Evolutionary conservation across 2,888 invertebrate species (phyloP).

Genomic region (Zhuqinia jingwanae): DNA sequence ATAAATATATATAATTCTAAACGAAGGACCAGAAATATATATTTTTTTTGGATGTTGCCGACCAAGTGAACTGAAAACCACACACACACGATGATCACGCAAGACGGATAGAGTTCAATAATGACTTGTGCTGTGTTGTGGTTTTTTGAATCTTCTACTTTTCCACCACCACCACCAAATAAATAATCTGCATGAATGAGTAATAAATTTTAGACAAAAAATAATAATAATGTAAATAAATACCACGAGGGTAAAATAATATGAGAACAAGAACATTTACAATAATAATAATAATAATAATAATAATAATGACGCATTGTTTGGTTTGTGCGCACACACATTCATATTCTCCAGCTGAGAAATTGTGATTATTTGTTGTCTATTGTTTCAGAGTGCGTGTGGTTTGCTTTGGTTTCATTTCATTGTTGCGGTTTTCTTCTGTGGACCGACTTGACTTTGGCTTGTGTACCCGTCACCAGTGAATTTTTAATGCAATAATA

Average conservation of each 20-base stretch:
- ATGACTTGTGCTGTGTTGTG: neutral
- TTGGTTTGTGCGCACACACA: neutral
- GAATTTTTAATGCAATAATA: neutral
- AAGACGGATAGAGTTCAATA: neutral
- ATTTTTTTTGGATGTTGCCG: neutral
- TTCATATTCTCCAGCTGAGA: constrained; percentile 55
- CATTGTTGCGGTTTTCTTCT: constrained; percentile 33
- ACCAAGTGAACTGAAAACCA: constrained; percentile 22
- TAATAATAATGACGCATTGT: constrained; percentile 54
- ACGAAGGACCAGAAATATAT: too few species aligned
- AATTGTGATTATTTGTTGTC: neutral
- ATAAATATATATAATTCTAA: too few species aligned
- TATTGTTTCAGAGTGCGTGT: constrained; percentile 30
- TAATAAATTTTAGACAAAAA: constrained; percentile 50
- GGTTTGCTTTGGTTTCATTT: constrained; percentile 33
- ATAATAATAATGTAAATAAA: constrained; percentile 31
- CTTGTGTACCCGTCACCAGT: neutral
- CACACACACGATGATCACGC: constrained; percentile 17
- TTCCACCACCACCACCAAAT: constrained; percentile 18
- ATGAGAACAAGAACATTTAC: constrained; percentile 56
- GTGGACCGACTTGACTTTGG: neutral
- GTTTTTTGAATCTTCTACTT: neutral
- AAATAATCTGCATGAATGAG: constrained; percentile 66
- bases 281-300: constrained; percentile 44
- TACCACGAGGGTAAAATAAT: constrained; percentile 43